These are phyloP conservation scores for Harmothoe impar DNA, from an alignment of 2,888 invertebrate species.

Conservation along the genomic window DNA sequence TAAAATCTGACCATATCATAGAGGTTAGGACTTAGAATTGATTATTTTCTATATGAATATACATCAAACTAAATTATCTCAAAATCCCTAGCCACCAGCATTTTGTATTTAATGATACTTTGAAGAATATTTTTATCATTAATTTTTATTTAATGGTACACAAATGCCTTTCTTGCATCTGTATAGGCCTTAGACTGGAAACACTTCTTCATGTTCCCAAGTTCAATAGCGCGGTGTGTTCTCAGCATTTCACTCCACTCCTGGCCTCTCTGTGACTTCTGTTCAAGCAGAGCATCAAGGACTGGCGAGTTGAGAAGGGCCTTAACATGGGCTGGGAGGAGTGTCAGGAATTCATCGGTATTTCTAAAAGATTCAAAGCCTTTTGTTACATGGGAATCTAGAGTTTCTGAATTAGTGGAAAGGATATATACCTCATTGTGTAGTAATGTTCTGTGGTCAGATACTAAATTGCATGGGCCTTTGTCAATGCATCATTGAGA, in stretches of 20 bases:
- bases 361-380: neutral
- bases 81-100: too few relatives aligned
- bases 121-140: too few relatives aligned
- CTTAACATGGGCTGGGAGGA: neutral
- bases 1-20: too few relatives aligned
- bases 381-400: too few relatives aligned
- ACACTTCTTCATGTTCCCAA: neutral
- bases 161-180: neutral
- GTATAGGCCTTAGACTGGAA: neutral
- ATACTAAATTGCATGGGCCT: neutral
- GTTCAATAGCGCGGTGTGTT: neutral
- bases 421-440: neutral
- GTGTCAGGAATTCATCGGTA: neutral
- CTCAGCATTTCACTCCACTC: neutral
- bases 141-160: neutral
- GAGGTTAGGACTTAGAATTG: too few relatives aligned
- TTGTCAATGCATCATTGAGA: neutral
- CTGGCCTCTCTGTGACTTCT: neutral
- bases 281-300: neutral
- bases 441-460: neutral
- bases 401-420: neutral
- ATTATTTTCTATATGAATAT: too few relatives aligned
- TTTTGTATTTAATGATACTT: too few relatives aligned
- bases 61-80: too few relatives aligned
- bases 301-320: neutral